A percentile compares a stretch with the other conserved stretches of the same genome.
Conservation (phyloP, 92 coral and sea anemone genomes). For the Palythoa grandiflora region DNA sequence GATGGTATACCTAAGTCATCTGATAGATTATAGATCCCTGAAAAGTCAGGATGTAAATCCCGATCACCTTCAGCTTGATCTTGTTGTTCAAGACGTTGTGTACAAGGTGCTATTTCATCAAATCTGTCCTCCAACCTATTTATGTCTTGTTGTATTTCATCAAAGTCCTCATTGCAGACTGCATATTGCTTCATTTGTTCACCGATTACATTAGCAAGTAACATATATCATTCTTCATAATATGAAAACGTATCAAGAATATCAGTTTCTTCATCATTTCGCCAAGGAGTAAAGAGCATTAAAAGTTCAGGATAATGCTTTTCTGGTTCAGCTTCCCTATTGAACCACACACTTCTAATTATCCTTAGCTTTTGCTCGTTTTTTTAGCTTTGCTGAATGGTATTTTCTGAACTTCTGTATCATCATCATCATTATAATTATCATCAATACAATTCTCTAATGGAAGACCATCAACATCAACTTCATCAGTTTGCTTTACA, state of each 20-base stretch:
- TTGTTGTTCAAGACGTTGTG: too few species aligned
- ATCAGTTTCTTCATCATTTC: constrained; percentile 60
- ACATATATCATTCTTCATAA: constrained; percentile 32
- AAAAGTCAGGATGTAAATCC: neutral
- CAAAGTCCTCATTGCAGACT: too few species aligned
- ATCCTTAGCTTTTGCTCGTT: constrained; percentile 4
- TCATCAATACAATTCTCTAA: neutral
- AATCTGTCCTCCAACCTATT: too few species aligned
- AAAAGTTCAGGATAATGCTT: constrained; percentile 6
- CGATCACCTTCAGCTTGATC: too few species aligned
- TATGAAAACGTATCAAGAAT: constrained; percentile 44
- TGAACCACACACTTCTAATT: too few species aligned
- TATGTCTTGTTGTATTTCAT: too few species aligned
- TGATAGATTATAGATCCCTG: neutral
- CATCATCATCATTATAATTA: neutral
- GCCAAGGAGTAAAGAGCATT: constrained; percentile 52
- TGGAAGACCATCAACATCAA: constrained; percentile 1
- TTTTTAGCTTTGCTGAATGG: constrained; percentile 1
- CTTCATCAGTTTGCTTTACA: constrained; percentile 4
- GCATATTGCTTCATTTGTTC: too few species aligned
- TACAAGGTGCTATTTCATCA: too few species aligned
- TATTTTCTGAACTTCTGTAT: constrained; percentile 2
- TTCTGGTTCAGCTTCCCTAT: constrained; percentile 6
- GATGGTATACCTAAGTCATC: too few species aligned
- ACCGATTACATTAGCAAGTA: constrained; percentile 33